phyloP scores from a whole-genome alignment of 2,797 vertebrate genomes.

The Pipistrellus nathusii region DNA sequence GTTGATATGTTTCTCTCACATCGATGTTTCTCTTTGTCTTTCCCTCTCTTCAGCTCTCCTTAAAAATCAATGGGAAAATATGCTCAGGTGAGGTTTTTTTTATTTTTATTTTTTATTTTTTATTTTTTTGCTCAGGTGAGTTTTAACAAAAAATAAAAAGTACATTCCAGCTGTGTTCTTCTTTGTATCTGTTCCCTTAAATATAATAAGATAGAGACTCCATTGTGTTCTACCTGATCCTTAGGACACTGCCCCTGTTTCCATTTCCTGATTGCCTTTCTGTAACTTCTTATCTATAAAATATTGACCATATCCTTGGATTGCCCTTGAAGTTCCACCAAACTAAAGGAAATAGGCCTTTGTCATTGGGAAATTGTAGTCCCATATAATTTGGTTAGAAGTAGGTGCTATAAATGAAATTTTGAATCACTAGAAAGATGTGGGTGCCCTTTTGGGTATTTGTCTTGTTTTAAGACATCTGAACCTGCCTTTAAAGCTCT shows the following conservation, averaged over 20 bases:
- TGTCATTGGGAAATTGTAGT: not conserved
- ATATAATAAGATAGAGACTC: not conserved
- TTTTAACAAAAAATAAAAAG: not conserved
- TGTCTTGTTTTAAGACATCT: conserved; percentile 39
- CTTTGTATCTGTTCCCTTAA: not conserved
- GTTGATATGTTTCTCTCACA: too few relatives aligned
- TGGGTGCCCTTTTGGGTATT: not conserved
- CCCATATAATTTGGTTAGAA: not conserved
- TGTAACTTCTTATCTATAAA: not conserved
- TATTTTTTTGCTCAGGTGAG: too few relatives aligned
- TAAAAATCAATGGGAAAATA: too few relatives aligned
- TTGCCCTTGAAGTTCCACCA: conserved; percentile 20
- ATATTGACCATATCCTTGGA: not conserved
- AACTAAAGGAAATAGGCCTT: not conserved
- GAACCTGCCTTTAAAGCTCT: conserved; percentile 48
- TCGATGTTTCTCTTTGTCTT: too few relatives aligned
- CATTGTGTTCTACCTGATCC: not conserved
- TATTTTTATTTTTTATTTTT: too few relatives aligned
- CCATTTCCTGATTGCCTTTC: conserved; percentile 4
- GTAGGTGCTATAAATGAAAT: not conserved
- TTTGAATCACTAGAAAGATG: conserved; percentile 11
- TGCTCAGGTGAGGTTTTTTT: too few relatives aligned
- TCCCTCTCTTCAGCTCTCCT: too few relatives aligned
- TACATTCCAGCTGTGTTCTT: not conserved
- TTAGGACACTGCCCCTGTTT: not conserved